Base-by-base conservation (phyloP, 2,888 invertebrate species). In the Ceramica pisi region DNA sequence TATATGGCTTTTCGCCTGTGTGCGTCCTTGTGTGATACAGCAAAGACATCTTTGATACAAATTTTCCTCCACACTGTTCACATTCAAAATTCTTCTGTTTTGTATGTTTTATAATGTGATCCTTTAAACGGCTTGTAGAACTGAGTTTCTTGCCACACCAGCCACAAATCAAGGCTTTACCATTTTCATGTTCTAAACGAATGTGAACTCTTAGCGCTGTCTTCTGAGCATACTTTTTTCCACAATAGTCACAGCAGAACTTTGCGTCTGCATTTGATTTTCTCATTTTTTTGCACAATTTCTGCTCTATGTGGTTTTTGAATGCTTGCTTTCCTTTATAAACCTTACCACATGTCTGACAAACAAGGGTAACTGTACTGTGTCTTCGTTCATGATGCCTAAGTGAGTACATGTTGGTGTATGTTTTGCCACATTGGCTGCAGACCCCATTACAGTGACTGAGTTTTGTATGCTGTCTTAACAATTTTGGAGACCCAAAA, bases 1-100 rank as follows among this genome's bases (percentile, higher is more conserved):
- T 66, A 55, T 89, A 91, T 0, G 91, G 91, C 7, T 81, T 89
- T 51, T 90, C 91, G 6, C 91, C 91, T 0, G 91, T 91, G 53
- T 91, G 91, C 0, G 79, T 86, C 48, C 91, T 78, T 3, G 87
- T 90, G 61, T 91, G 91, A 63, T 89, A 89, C 19, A 87, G 50
- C n/a, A 91, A 67, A 12, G 91, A 87, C 23, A 78, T 78, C 69
- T 86, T 90, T 0, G 88, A 86, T 2, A 87, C 89, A 84, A 90
- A 91, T 66, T 84, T 82, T 0, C 87, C 85, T 10, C 83, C 82
- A 64, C 91, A 91, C 0, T 83, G 65, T 21, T 81, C 74, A 82
- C 91, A 91, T 14, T 78, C 69, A 75, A 87, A 90, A 10, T 89
- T 86, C 71, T 90, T 90, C 64, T 90, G 89, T 59, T 87, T 86